A percentile compares a stretch with the other conserved stretches of the same genome.
Conservation (phyloP, 2,113 vertebrate species). For the Cavia porcellus region DNA sequence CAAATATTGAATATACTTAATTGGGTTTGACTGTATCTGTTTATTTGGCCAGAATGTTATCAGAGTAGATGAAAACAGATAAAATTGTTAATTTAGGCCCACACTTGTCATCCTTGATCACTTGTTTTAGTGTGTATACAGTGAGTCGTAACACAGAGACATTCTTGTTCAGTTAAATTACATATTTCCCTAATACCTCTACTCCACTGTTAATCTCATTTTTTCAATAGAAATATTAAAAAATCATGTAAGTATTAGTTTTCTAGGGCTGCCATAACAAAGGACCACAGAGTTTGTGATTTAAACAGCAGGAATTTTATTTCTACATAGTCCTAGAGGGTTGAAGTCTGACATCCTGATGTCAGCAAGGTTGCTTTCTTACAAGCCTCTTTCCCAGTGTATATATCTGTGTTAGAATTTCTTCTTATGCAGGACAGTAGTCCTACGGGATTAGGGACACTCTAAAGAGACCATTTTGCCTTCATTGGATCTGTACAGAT, state of each 20-base stretch:
- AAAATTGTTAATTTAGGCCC: slow-evolving; percentile 63
- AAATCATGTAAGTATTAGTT: slow-evolving; percentile 14
- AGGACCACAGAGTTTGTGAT: background rate
- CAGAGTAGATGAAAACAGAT: slow-evolving; percentile 76
- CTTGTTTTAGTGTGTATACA: slow-evolving; percentile 33
- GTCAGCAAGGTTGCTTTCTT: background rate
- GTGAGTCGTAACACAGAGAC: background rate
- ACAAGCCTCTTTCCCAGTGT: background rate
- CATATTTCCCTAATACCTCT: slow-evolving; percentile 45
- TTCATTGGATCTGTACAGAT: background rate
- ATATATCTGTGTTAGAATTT: background rate
- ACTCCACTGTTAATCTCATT: slow-evolving; percentile 2
- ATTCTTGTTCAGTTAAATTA: slow-evolving; percentile 37
- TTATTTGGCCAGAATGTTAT: slow-evolving; percentile 82
- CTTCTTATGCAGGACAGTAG: background rate
- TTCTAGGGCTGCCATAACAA: background rate
- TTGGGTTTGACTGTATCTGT: slow-evolving; percentile 77
- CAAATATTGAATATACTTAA: slow-evolving; percentile 85
- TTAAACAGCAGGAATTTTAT: background rate
- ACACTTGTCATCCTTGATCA: slow-evolving; percentile 50
- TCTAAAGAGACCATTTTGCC: background rate
- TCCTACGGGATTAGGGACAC: background rate
- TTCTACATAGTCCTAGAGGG: background rate
- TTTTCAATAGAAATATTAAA: slow-evolving; percentile 63
- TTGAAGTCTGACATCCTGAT: background rate